Conservation (phyloP, 2,888 invertebrate genomes). For the Leptopilina drosophilae region DNA sequence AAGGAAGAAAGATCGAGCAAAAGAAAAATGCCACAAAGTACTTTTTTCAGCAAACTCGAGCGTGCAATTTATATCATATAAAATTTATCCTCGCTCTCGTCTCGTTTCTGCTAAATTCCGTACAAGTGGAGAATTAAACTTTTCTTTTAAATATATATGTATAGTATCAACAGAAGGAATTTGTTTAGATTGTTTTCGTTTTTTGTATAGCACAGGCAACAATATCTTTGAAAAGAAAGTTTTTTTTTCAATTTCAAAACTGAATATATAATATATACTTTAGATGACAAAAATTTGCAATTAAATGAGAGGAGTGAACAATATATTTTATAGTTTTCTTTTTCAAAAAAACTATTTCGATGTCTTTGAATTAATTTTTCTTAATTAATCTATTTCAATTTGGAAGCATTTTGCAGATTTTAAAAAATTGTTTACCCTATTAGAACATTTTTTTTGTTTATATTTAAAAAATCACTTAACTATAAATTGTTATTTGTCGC, state of each 20-base stretch:
- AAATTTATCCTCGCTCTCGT: constrained; percentile 32
- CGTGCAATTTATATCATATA: constrained; percentile 39
- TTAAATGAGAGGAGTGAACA: constrained; percentile 31
- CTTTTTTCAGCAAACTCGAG: constrained; percentile 33
- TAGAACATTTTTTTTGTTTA: not conserved
- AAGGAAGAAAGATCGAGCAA: constrained; percentile 16
- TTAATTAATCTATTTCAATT: not conserved
- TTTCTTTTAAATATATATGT: not conserved
- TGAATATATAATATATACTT: constrained; percentile 9
- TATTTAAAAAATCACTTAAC: too few species aligned
- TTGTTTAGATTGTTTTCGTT: constrained; percentile 12
- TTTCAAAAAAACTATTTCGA: constrained; percentile 37
- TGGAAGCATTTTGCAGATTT: constrained; percentile 14
- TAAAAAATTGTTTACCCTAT: not conserved
- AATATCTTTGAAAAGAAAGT: constrained; percentile 19
- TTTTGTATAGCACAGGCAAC: constrained; percentile 25
- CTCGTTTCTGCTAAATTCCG: constrained; percentile 39
- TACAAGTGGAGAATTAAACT: constrained; percentile 34
- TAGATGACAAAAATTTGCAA: constrained; percentile 2
- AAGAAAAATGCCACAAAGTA: constrained; percentile 4
- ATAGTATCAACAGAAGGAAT: constrained; percentile 5
- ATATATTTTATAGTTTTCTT: not conserved
- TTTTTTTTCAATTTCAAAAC: not conserved
- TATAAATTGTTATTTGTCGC: too few species aligned
- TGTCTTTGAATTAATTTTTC: constrained; percentile 1